A percentile compares a stretch with the other conserved stretches of the same genome.
Conservation (phyloP, 2,888 invertebrate genomes). For the Trisateles emortualis region DNA sequence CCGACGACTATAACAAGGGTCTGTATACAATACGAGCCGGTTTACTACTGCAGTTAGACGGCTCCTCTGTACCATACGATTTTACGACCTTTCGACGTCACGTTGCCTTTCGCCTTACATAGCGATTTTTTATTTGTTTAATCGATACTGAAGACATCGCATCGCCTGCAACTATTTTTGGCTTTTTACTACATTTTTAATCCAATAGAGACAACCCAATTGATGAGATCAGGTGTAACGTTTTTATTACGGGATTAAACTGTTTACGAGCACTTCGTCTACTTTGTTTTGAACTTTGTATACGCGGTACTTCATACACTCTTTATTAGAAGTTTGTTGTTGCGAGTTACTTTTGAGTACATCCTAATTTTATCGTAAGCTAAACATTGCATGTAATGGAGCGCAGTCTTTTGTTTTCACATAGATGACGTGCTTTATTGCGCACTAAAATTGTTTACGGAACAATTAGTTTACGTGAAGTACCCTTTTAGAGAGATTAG, state of each 20-base stretch:
- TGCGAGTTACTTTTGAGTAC: slow-evolving; percentile 59
- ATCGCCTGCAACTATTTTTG: slow-evolving; percentile 77
- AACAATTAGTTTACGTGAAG: slow-evolving; percentile 67
- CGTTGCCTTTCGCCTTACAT: slow-evolving; percentile 83
- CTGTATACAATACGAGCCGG: slow-evolving; percentile 82
- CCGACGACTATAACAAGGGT: slow-evolving; percentile 80
- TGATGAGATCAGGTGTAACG: slow-evolving; percentile 80
- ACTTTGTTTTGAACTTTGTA: slow-evolving; percentile 77
- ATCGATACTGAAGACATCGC: slow-evolving; percentile 83
- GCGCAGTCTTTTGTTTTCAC: slow-evolving; percentile 57
- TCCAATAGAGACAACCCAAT: slow-evolving; percentile 73
- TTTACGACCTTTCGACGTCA: slow-evolving; percentile 83
- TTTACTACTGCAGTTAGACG: slow-evolving; percentile 84
- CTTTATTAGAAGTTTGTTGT: slow-evolving; percentile 66
- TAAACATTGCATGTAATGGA: slow-evolving; percentile 51
- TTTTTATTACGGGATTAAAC: slow-evolving; percentile 81
- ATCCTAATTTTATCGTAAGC: slow-evolving; percentile 61
- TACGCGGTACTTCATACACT: slow-evolving; percentile 65
- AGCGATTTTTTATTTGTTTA: slow-evolving; percentile 86
- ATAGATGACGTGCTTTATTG: slow-evolving; percentile 61
- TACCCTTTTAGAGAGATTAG: slow-evolving; percentile 76
- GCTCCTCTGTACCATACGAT: slow-evolving; percentile 84
- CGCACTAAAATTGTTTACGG: slow-evolving; percentile 66
- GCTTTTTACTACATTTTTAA: slow-evolving; percentile 77
- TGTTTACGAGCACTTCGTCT: slow-evolving; percentile 81